phyloP scores from a whole-genome alignment of 2,113 vertebrate species.

The Plecturocebus donacophilus region DNA sequence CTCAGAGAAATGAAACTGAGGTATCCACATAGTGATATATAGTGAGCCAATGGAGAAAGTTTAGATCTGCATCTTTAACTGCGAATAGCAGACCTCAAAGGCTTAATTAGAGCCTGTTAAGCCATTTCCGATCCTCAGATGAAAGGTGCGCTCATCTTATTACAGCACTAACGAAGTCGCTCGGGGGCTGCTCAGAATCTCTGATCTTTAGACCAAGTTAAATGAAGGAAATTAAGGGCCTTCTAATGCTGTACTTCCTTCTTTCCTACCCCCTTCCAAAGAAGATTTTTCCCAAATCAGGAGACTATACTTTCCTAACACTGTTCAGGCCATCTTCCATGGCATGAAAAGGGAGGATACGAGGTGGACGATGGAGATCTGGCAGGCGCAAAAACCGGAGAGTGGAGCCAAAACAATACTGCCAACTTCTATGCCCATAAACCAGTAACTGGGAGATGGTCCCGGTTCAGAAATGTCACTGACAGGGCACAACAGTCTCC shows the following conservation, averaged over 20 bases:
- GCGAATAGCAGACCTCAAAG: background rate
- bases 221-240: constrained; percentile 60
- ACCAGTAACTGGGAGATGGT: background rate
- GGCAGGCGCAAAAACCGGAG: background rate
- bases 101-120: constrained; percentile 71
- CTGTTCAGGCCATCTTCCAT: background rate
- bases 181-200: constrained; percentile 45
- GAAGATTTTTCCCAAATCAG: background rate
- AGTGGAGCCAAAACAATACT: background rate
- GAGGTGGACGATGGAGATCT: background rate
- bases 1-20: background rate
- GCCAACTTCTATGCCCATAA: background rate
- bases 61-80: background rate
- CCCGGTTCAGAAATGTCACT: background rate
- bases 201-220: constrained; percentile 66
- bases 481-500: background rate
- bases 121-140: constrained; percentile 61
- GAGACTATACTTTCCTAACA: background rate
- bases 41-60: background rate
- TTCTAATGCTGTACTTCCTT: background rate
- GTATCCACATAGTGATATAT: background rate
- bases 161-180: constrained; percentile 32
- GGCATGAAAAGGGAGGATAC: background rate
- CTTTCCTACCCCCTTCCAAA: background rate
- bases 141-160: constrained; percentile 62